phyloP scores from a whole-genome alignment of 2,888 invertebrate genomes.

The Lamellibrachia columna region DNA sequence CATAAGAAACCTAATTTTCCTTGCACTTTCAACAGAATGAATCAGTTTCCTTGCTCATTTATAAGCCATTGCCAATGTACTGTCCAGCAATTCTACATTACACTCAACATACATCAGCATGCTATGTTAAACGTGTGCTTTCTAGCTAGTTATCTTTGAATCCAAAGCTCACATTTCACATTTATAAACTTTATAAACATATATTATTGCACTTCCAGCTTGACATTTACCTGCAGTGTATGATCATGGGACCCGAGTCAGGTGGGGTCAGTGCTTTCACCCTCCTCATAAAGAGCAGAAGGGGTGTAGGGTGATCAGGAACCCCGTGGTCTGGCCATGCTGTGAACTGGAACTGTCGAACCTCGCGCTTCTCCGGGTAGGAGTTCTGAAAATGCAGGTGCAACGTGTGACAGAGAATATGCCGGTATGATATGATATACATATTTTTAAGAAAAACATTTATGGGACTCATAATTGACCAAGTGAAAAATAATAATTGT shows the following conservation, averaged over 20 bases:
- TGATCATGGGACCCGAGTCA: constrained; percentile 92
- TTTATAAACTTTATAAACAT: constrained; percentile 42
- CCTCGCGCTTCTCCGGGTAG: constrained; percentile 78
- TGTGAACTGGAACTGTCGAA: constrained; percentile 97
- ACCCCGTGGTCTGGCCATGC: constrained; percentile 99
- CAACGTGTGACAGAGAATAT: neutral
- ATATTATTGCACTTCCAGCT: neutral
- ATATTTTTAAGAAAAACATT: neutral
- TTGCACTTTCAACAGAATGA: no score
- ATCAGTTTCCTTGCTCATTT: no score
- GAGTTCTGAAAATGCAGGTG: constrained; percentile 54
- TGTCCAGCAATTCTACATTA: no score
- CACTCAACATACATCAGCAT: no score
- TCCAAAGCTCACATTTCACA: neutral
- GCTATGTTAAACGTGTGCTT: no score
- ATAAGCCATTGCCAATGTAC: no score
- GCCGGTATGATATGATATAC: neutral
- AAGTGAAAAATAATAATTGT: neutral
- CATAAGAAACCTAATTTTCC: neutral
- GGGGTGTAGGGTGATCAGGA: constrained; percentile 97
- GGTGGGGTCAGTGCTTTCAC: constrained; percentile 80
- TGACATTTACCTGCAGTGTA: constrained; percentile 78
- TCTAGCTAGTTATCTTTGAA: no score
- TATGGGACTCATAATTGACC: neutral
- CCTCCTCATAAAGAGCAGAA: constrained; percentile 93